A percentile compares a stretch with the other conserved stretches of the same genome.
phyloP scores from a whole-genome alignment of 2,797 vertebrate species.

The Rhodeus uyekii region DNA sequence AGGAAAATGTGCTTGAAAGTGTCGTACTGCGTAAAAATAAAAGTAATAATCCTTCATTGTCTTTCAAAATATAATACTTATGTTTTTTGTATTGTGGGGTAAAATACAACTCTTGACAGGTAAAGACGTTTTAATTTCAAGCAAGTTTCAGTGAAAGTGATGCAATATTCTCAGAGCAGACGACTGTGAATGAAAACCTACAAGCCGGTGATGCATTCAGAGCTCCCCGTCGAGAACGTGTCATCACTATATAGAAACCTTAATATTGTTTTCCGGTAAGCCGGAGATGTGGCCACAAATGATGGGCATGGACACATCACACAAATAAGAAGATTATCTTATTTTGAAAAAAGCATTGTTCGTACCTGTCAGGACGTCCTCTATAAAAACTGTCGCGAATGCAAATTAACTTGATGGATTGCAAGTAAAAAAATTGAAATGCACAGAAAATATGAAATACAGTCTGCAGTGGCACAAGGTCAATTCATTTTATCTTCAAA shows the following conservation, averaged over 20 bases:
- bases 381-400: background rate
- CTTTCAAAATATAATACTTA: background rate
- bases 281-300: slow-evolving; percentile 40
- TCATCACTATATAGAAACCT: slow-evolving; percentile 68
- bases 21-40: background rate
- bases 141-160: background rate
- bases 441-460: slow-evolving; percentile 13
- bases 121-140: background rate
- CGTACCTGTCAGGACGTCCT: background rate
- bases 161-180: background rate
- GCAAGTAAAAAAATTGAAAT: background rate
- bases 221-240: slow-evolving; percentile 54
- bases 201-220: slow-evolving; percentile 57
- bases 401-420: background rate
- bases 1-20: background rate
- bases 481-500: slow-evolving; percentile 34
- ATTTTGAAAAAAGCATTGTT: background rate
- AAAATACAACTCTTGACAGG: background rate
- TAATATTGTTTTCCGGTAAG: slow-evolving; percentile 59
- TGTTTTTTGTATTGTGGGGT: background rate
- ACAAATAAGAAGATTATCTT: background rate
- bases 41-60: background rate
- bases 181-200: slow-evolving; percentile 45
- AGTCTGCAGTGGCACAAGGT: slow-evolving; percentile 18
- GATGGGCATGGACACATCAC: slow-evolving; percentile 38